A percentile compares a stretch with the other conserved stretches of the same genome.
Conservation (phyloP, 1,140 invertebrate genomes). For the Drosophila parabipectinata region DNA sequence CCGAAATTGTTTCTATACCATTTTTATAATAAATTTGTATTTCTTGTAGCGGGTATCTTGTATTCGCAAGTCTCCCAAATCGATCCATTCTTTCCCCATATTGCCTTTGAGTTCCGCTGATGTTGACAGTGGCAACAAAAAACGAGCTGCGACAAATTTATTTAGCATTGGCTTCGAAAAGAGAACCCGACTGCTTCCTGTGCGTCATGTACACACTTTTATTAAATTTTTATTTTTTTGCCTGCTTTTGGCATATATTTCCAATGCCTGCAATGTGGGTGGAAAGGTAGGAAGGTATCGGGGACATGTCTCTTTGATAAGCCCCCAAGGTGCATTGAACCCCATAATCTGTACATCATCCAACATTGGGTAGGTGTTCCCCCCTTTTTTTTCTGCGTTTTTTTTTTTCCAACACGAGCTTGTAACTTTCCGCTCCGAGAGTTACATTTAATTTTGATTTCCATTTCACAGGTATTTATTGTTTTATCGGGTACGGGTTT, state of each 20-base stretch:
- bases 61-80: neutral
- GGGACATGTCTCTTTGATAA: conserved; percentile 19
- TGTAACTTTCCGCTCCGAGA: conserved; percentile 19
- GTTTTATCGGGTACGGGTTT: conserved; percentile 15
- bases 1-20: no score
- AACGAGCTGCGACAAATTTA: conserved; percentile 10
- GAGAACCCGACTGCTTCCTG: conserved; percentile 4
- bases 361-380: neutral
- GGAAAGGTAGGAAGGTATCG: no score
- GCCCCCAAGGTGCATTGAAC: conserved; percentile 20
- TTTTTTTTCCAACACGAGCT: neutral
- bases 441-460: conserved; percentile 7
- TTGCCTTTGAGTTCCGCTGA: conserved; percentile 4
- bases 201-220: neutral
- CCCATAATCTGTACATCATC: neutral
- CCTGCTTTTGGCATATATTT: conserved; percentile 19
- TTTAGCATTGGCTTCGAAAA: conserved; percentile 9
- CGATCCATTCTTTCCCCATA: neutral
- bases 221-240: neutral
- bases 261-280: neutral
- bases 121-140: conserved; percentile 22
- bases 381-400: neutral
- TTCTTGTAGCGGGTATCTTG: neutral
- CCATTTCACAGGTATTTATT: conserved; percentile 9
- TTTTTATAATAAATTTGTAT: no score